Conservation (phyloP, 2,888 invertebrate genomes). For the Eilema caniola region DNA sequence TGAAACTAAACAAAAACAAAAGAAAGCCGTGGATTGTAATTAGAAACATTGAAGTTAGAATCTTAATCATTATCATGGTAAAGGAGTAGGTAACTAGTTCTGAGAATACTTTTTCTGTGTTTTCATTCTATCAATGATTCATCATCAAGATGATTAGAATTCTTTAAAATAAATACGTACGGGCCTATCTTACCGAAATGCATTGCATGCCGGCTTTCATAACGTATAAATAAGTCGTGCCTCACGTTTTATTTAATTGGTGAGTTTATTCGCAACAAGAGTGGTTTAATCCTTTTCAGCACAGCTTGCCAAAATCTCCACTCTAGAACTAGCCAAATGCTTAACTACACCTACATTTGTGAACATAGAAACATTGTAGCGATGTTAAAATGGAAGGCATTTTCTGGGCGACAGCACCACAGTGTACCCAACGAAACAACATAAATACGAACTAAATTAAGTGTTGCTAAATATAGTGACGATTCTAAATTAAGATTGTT, state of each 20-base stretch:
- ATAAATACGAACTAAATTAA: slow-evolving; percentile 36
- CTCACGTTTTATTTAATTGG: too few relatives aligned
- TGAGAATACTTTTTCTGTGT: too few relatives aligned
- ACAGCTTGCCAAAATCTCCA: too few relatives aligned
- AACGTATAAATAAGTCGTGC: neutral
- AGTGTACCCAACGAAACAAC: slow-evolving; percentile 25
- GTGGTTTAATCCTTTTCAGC: too few relatives aligned
- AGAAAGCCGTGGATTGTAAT: too few relatives aligned
- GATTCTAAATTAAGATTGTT: slow-evolving; percentile 47
- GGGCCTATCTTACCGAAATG: neutral
- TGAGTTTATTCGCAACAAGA: too few relatives aligned
- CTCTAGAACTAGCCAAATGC: too few relatives aligned
- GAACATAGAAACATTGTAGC: neutral
- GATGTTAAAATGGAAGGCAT: slow-evolving; percentile 9
- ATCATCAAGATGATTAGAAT: too few relatives aligned
- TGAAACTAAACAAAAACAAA: too few relatives aligned
- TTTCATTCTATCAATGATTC: too few relatives aligned
- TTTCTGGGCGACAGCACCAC: slow-evolving; percentile 32
- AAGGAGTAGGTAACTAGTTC: neutral
- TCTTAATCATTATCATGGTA: neutral
- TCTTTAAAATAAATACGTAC: too few relatives aligned
- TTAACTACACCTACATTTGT: neutral
- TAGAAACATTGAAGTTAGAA: too few relatives aligned
- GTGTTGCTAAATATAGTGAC: slow-evolving; percentile 43
- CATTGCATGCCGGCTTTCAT: neutral